Conservation (phyloP, 2,888 invertebrate species). For the Eudemis profundana region DNA sequence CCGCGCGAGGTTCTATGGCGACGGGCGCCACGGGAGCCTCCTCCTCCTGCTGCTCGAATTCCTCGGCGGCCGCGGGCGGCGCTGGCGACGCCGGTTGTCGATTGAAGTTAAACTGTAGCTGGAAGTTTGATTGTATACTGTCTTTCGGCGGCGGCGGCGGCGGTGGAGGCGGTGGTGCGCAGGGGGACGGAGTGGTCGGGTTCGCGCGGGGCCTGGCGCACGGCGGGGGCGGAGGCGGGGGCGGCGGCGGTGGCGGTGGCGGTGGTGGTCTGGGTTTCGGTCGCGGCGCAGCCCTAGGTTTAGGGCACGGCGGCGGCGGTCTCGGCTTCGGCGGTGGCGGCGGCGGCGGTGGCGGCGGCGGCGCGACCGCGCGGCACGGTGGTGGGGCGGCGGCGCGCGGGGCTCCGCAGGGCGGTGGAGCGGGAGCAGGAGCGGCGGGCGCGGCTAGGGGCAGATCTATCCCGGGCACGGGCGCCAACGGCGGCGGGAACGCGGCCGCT, state of each 20-base stretch:
- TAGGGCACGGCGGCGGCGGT: constrained; percentile 52
- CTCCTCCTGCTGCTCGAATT: constrained; percentile 52
- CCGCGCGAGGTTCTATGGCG: constrained; percentile 72
- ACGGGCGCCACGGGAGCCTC: constrained; percentile 61
- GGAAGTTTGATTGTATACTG: constrained; percentile 73
- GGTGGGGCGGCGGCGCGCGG: constrained; percentile 51
- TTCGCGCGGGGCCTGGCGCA: constrained; percentile 72
- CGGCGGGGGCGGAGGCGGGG: constrained; percentile 66
- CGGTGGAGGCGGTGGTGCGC: constrained; percentile 64
- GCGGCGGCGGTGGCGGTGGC: constrained; percentile 60
- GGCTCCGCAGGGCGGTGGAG: constrained; percentile 51
- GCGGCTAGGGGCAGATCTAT: constrained; percentile 51
- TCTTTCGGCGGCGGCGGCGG: constrained; percentile 63
- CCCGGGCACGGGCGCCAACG: constrained; percentile 69
- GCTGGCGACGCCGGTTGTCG: constrained; percentile 62
- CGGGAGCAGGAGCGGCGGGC: constrained; percentile 51
- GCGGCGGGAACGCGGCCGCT: constrained; percentile 73
- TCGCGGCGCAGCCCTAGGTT: constrained; percentile 52
- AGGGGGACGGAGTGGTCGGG: constrained; percentile 66
- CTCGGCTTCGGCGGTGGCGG: constrained; percentile 54
- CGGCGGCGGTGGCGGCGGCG: constrained; percentile 46
- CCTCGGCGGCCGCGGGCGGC: constrained; percentile 52
- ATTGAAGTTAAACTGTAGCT: constrained; percentile 75
- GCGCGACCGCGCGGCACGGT: constrained; percentile 51
- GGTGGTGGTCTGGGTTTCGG: constrained; percentile 55